A percentile compares a stretch with the other conserved stretches of the same genome.
These are phyloP conservation scores for Linhomoeus sp. DNA, from an alignment of 2,888 invertebrate genomes.

Conservation along the genomic window DNA sequence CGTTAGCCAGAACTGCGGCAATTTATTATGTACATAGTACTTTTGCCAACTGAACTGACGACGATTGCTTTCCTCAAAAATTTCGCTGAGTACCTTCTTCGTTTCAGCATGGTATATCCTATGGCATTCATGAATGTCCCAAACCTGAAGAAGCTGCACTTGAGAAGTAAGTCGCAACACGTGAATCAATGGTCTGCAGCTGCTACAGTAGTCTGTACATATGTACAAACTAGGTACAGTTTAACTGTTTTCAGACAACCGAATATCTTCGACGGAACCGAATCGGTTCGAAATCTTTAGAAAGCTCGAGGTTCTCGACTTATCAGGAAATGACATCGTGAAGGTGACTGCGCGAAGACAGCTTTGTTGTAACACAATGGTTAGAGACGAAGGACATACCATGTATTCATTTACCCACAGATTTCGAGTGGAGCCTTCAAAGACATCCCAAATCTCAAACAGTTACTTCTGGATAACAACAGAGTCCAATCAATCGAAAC, in stretches of 20 bases:
- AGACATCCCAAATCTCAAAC: slow-evolving; percentile 50
- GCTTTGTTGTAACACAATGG: too few species aligned
- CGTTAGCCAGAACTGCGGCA: too few species aligned
- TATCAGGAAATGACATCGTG: slow-evolving; percentile 55
- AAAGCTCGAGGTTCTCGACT: slow-evolving; percentile 48
- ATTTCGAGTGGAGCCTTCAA: slow-evolving; percentile 45
- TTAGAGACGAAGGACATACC: too few species aligned
- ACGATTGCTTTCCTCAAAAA: too few species aligned
- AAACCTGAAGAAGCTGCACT: slow-evolving; percentile 41
- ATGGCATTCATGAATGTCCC: slow-evolving; percentile 68
- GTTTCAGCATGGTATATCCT: slow-evolving; percentile 53
- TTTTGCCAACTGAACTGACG: too few species aligned
- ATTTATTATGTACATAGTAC: too few species aligned
- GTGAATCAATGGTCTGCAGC: too few species aligned
- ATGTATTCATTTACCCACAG: slow-evolving; percentile 1
- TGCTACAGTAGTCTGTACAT: too few species aligned
- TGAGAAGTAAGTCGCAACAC: slow-evolving; percentile 47
- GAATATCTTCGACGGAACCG: slow-evolving; percentile 54
- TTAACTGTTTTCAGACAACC: slow-evolving; percentile 37
- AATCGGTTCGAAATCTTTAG: slow-evolving; percentile 59
- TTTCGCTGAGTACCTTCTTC: too few species aligned
- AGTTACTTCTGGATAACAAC: slow-evolving; percentile 40
- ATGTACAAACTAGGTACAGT: too few species aligned
- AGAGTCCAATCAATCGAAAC: slow-evolving; percentile 49
- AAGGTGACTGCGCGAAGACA: slow-evolving; percentile 38